phyloP scores from a whole-genome alignment of 2,113 vertebrate species.

The Tinamus guttatus region DNA sequence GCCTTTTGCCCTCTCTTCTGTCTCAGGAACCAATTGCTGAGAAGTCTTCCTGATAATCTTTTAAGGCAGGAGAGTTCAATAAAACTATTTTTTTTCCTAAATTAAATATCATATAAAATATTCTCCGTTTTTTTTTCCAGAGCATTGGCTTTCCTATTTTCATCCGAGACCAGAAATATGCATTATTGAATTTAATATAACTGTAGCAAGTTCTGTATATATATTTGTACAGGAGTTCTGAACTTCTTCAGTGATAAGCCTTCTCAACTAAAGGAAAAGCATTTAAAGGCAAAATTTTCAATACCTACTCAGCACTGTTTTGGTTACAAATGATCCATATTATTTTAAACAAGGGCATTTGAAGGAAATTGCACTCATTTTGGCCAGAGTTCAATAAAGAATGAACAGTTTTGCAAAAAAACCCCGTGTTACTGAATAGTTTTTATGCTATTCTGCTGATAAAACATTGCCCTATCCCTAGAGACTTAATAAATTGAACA shows the following conservation, averaged over 20 bases:
- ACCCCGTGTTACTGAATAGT: not conserved
- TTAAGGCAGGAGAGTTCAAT: not conserved
- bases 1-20: not conserved
- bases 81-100: not conserved
- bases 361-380: constrained; percentile 41
- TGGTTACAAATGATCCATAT: not conserved
- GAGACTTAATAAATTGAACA: not conserved
- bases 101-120: not conserved
- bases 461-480: not conserved
- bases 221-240: not conserved
- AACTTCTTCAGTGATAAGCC: not conserved
- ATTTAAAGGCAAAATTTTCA: constrained; percentile 11
- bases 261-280: not conserved
- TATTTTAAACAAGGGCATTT: constrained; percentile 57
- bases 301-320: constrained; percentile 3
- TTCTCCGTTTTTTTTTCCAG: not conserved
- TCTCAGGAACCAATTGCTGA: not conserved
- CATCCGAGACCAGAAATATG: not conserved
- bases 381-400: constrained; percentile 2
- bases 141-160: not conserved
- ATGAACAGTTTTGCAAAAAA: not conserved
- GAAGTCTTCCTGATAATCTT: not conserved
- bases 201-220: not conserved
- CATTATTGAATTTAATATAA: not conserved
- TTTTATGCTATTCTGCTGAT: constrained; percentile 4